A percentile compares a stretch with the other conserved stretches of the same genome.
Evolutionary conservation across 2,888 invertebrate genomes (phyloP).

Genomic region (Bombylius discolor): DNA sequence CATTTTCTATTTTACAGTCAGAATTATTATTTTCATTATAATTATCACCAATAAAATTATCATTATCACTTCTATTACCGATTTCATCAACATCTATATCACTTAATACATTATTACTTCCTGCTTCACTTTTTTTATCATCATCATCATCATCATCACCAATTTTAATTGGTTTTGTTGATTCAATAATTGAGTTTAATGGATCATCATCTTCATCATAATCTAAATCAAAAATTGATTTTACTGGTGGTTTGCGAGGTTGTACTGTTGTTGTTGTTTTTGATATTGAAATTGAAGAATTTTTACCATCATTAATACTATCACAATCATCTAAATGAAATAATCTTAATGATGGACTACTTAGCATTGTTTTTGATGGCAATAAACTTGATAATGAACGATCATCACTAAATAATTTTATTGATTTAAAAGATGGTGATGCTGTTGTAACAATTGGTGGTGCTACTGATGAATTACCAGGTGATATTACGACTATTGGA

Average conservation of each 20-base stretch:
- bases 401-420: neutral
- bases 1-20: neutral
- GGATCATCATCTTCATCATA: slow-evolving; percentile 35
- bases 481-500: neutral
- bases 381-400: neutral
- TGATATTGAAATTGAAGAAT: neutral
- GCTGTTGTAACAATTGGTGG: neutral
- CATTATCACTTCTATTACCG: neutral
- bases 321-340: too few species aligned
- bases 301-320: neutral
- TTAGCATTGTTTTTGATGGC: neutral
- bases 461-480: neutral
- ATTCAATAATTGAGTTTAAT: slow-evolving; percentile 23
- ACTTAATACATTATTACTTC: neutral
- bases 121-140: neutral
- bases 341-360: neutral
- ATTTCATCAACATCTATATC: neutral
- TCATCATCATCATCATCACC: neutral
- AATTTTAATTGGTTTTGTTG: slow-evolving; percentile 8
- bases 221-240: slow-evolving; percentile 36
- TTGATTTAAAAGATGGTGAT: neutral
- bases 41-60: neutral
- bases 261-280: neutral
- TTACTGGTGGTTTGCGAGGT: slow-evolving; percentile 17
- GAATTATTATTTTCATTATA: neutral